These are phyloP conservation scores for Atrina japonica DNA, from an alignment of 2,888 invertebrate species.

Conservation along the genomic window DNA sequence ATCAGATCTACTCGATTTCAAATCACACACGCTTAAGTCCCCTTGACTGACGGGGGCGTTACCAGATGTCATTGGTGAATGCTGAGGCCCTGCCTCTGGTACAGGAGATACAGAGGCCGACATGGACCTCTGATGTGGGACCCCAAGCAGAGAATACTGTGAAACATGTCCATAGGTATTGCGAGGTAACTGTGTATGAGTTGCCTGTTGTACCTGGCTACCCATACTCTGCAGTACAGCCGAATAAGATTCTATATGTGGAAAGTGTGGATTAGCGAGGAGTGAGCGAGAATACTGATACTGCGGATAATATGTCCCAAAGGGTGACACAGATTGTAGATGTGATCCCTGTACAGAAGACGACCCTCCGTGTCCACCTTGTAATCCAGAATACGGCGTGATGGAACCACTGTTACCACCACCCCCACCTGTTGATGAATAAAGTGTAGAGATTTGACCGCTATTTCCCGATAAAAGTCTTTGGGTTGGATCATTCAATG, in stretches of 20 bases:
- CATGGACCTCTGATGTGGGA: constrained; percentile 44
- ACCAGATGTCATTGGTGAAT: constrained; percentile 23
- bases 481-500: constrained; percentile 59
- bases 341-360: constrained; percentile 51
- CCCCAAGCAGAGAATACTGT: constrained; percentile 55
- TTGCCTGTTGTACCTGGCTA: constrained; percentile 69
- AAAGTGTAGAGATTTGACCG: constrained; percentile 31
- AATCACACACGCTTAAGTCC: constrained; percentile 45
- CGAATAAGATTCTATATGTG: constrained; percentile 74
- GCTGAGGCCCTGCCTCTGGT: constrained; percentile 32
- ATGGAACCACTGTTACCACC: constrained; percentile 39
- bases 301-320: constrained; percentile 67
- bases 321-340: constrained; percentile 60
- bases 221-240: constrained; percentile 77
- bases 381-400: constrained; percentile 28
- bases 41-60: constrained; percentile 50
- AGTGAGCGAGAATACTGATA: constrained; percentile 52
- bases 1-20: constrained; percentile 48
- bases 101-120: constrained; percentile 60
- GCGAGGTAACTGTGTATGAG: constrained; percentile 68
- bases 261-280: constrained; percentile 54
- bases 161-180: constrained; percentile 51
- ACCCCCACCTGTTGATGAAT: constrained; percentile 35
- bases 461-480: constrained; percentile 47
- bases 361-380: constrained; percentile 26